These are phyloP conservation scores for Teleogryllus oceanicus DNA, from an alignment of 2,888 invertebrate species.

Conservation along the genomic window DNA sequence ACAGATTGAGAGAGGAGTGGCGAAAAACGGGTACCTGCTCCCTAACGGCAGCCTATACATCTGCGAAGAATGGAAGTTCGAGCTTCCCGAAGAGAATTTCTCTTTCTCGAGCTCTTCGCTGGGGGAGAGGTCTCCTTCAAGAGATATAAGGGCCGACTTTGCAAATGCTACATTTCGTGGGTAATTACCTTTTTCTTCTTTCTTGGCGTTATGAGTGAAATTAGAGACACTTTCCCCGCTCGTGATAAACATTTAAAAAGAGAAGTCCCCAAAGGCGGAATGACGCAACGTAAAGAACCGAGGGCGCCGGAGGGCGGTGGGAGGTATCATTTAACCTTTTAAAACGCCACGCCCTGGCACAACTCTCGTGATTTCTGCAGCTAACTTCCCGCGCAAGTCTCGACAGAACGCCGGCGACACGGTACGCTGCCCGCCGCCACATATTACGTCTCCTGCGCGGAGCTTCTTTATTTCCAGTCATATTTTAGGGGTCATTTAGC, in stretches of 20 bases:
- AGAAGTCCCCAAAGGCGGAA: not conserved
- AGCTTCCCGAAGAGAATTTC: not conserved
- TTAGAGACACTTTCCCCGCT: not conserved
- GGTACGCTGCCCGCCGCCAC: no score
- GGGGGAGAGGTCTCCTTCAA: not conserved
- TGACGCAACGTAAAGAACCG: not conserved
- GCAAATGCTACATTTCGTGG: conserved; percentile 9
- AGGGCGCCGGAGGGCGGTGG: not conserved
- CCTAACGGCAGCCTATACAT: not conserved
- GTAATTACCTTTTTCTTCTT: conserved; percentile 18
- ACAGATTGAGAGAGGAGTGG: no score
- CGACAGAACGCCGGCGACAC: no score
- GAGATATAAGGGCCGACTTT: conserved; percentile 3
- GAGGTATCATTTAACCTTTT: not conserved
- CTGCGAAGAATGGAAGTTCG: not conserved
- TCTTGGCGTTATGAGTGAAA: conserved; percentile 18
- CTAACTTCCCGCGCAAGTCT: no score
- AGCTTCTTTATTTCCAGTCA: no score
- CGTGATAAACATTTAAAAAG: conserved; percentile 4
- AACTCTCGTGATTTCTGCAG: no score
- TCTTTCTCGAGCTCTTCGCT: not conserved
- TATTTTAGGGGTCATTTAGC: no score
- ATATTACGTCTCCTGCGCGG: no score
- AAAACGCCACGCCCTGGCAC: not conserved
- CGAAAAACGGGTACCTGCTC: no score